Percentiles rank a stretch among this genome's conserved stretches.
phyloP scores from a whole-genome alignment of 2,113 vertebrate genomes.

The Prolemur simus region DNA sequence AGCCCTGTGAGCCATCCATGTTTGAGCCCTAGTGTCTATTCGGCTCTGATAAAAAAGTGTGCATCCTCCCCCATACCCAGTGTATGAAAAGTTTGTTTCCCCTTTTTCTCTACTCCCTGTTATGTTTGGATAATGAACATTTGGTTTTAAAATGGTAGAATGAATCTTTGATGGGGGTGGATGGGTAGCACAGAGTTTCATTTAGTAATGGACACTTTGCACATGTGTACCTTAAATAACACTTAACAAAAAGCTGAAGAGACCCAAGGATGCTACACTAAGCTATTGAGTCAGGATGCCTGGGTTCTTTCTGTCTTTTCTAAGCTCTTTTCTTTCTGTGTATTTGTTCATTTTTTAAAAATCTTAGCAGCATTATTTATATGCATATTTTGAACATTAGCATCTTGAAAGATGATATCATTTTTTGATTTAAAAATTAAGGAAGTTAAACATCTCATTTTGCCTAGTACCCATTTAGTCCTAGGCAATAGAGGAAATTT shows the following conservation, averaged over 20 bases:
- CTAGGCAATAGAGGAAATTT: not conserved
- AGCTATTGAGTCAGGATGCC: not conserved
- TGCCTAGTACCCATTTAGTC: not conserved
- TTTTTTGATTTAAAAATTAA: not conserved
- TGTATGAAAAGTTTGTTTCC: not conserved
- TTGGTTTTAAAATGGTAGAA: conserved; percentile 18
- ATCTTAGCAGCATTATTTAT: not conserved
- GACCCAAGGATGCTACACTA: not conserved
- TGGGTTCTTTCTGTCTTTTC: not conserved
- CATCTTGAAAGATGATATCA: not conserved
- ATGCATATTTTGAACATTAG: not conserved
- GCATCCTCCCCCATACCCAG: not conserved
- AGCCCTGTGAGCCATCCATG: not conserved
- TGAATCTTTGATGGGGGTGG: not conserved
- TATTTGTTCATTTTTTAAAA: conserved; percentile 44
- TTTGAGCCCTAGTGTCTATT: not conserved
- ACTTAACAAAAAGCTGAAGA: not conserved
- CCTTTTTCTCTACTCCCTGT: not conserved
- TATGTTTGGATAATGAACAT: not conserved
- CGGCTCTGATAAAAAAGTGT: not conserved
- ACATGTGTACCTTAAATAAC: not conserved
- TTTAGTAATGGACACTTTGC: conserved; percentile 3
- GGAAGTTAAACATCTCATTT: not conserved
- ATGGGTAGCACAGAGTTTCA: not conserved
- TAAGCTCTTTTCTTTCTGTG: not conserved